Evolutionary conservation across 2,113 vertebrate species (phyloP), one percentile per base, ranked within the genome.

Genomic region (Hiodon alosoides): DNA sequence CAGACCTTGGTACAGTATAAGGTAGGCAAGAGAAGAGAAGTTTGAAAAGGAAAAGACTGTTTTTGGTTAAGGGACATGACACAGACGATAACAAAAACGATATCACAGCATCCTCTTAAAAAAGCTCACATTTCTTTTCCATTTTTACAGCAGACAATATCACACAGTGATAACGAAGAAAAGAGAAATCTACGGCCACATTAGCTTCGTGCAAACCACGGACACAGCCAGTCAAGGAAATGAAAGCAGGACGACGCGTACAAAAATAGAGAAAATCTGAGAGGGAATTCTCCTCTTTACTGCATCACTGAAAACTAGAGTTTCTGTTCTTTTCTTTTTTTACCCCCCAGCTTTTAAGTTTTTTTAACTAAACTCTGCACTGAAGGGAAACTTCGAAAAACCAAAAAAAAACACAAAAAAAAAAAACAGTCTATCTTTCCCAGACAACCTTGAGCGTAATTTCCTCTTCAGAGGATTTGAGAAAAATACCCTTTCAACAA

Each of bases 261-360:
- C 88, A 91, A 91, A 91, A 91, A 91, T 91, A 90, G 87, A 91
- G 86, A 88, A 90, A 81, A 87, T 80, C 76, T 80, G 79, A 86
- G 87, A 82, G 87, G 81, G 82, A 66, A 83, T 81, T 83, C 84
- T 83, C 83, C 79, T 79, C 68, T 46, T 80, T 71, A 78, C 79
- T 72, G 76, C 72, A 67, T 82, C 80, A 77, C 83, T 78, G 81
- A 79, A 82, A 84, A 78, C 70, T 81, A 79, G 73, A n/a, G 14
- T 69, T 78, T 75, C 66, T 79, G 77, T 71, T 71, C 78, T 64
- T 66, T 72, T 61, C 59, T 69, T 50, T 79, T 72, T 72, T 72
- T 50, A 62, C 47, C 47, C 16, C 4, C 14, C 46, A n/a, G 11
- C n/a, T 71, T 59, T 59, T 71, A 71, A 70, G 31, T 66, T 7